These are phyloP conservation scores for Baronia brevicornis DNA, from an alignment of 2,888 invertebrate species.

Conservation along the genomic window DNA sequence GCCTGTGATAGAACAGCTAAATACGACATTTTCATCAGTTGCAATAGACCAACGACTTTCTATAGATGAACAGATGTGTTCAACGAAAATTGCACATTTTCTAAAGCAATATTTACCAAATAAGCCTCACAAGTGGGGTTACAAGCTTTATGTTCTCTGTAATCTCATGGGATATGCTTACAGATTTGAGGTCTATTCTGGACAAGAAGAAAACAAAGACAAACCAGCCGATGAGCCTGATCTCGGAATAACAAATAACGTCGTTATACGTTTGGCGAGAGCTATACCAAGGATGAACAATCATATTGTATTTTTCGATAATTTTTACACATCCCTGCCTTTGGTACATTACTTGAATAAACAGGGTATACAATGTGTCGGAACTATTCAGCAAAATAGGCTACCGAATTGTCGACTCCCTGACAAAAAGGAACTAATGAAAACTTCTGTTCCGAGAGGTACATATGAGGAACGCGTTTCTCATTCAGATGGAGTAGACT, in stretches of 20 bases:
- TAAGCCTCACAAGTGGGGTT: slow-evolving; percentile 20
- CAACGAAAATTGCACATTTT: slow-evolving; percentile 32
- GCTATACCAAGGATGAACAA: slow-evolving; percentile 19
- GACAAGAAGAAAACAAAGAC: slow-evolving; percentile 19
- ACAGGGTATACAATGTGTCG: slow-evolving; percentile 28
- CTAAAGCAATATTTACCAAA: slow-evolving; percentile 25
- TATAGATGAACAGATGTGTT: slow-evolving; percentile 29
- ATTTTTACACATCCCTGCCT: slow-evolving; percentile 21
- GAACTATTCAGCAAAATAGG: slow-evolving; percentile 24
- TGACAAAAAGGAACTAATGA: slow-evolving; percentile 28
- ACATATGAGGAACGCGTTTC: slow-evolving; percentile 30
- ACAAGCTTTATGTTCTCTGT: slow-evolving; percentile 20
- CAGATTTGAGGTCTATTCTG: slow-evolving; percentile 25
- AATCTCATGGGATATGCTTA: slow-evolving; percentile 20
- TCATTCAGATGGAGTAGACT: slow-evolving; percentile 27
- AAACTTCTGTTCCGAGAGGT: slow-evolving; percentile 28
- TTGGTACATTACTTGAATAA: slow-evolving; percentile 26
- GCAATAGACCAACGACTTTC: slow-evolving; percentile 30
- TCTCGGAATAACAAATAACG: slow-evolving; percentile 24
- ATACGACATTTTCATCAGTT: slow-evolving; percentile 27
- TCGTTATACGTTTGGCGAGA: slow-evolving; percentile 22
- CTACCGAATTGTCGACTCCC: slow-evolving; percentile 29
- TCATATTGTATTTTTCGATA: slow-evolving; percentile 21
- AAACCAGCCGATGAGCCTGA: slow-evolving; percentile 22
- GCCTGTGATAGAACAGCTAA: slow-evolving; percentile 27